Evolutionary conservation across 1,140 invertebrate species (phyloP).

Genomic region (Trachelipus rathkii): DNA sequence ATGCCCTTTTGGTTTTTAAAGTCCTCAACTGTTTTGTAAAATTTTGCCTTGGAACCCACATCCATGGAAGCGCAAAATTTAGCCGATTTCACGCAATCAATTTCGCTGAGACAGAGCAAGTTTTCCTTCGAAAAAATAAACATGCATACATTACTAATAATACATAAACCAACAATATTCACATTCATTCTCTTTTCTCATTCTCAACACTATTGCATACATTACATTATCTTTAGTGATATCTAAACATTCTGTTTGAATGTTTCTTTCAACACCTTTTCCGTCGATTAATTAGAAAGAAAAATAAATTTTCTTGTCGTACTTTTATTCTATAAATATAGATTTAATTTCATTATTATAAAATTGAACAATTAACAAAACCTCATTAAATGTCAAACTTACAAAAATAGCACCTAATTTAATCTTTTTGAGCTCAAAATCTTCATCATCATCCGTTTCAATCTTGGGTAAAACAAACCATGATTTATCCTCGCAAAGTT

Average conservation of each 20-base stretch:
- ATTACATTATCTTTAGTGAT: too few relatives aligned
- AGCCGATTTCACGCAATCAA: not conserved
- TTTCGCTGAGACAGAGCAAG: not conserved
- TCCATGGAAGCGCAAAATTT: not conserved
- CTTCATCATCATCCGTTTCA: slow-evolving; percentile 54
- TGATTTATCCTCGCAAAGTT: slow-evolving; percentile 44
- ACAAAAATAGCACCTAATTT: slow-evolving; percentile 64
- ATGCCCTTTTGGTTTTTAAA: not conserved
- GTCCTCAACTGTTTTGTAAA: not conserved
- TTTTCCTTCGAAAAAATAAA: not conserved
- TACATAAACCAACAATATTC: too few relatives aligned
- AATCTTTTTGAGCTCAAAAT: slow-evolving; percentile 55
- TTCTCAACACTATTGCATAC: too few relatives aligned
- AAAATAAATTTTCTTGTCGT: too few relatives aligned
- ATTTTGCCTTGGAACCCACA: not conserved
- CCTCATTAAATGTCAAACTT: slow-evolving; percentile 56
- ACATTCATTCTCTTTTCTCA: too few relatives aligned
- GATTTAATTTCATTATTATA: too few relatives aligned
- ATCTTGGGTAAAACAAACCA: slow-evolving; percentile 55
- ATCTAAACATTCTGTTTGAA: too few relatives aligned
- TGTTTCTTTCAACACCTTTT: too few relatives aligned
- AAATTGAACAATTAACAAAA: slow-evolving; percentile 31
- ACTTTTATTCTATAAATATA: too few relatives aligned
- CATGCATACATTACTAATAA: too few relatives aligned
- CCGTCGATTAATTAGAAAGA: too few relatives aligned